These are phyloP conservation scores for Blomia tropicalis DNA, from an alignment of 2,888 invertebrate genomes.

Conservation along the genomic window DNA sequence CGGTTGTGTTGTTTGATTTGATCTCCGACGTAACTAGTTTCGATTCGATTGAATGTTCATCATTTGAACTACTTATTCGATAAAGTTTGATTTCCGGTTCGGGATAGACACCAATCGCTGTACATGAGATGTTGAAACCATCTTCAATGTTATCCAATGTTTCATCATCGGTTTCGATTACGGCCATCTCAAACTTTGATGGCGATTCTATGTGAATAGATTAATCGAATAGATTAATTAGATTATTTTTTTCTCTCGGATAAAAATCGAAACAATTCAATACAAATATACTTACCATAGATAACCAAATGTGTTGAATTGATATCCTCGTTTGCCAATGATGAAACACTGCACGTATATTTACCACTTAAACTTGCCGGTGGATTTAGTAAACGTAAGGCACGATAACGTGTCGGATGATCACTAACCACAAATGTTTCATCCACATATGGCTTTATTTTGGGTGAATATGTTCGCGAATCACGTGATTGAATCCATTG, in stretches of 20 bases:
- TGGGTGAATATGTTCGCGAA: conserved; percentile 9
- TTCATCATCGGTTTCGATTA: conserved; percentile 9
- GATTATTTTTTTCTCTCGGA: background rate
- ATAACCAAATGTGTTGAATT: conserved; percentile 27
- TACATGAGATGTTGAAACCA: conserved; percentile 27
- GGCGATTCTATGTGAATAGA: conserved; percentile 1
- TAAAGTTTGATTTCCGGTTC: conserved; percentile 24
- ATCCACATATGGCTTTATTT: conserved; percentile 20
- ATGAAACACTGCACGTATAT: conserved; percentile 29
- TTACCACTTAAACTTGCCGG: conserved; percentile 27
- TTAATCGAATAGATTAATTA: no score
- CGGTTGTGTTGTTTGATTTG: background rate
- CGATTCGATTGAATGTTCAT: background rate
- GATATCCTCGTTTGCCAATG: conserved; percentile 27
- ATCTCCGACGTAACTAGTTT: background rate
- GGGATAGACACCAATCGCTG: conserved; percentile 28
- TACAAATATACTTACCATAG: conserved; percentile 26
- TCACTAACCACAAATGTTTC: conserved; percentile 10
- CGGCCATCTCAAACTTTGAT: conserved; percentile 19
- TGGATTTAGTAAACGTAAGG: conserved; percentile 24
- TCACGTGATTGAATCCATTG: conserved; percentile 29
- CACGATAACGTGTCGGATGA: conserved; percentile 20
- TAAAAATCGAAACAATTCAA: background rate
- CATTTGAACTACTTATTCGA: conserved; percentile 2
- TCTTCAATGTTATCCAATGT: background rate